Conservation (phyloP, 1,140 invertebrate genomes). For the Heliconius hermathena region DNA sequence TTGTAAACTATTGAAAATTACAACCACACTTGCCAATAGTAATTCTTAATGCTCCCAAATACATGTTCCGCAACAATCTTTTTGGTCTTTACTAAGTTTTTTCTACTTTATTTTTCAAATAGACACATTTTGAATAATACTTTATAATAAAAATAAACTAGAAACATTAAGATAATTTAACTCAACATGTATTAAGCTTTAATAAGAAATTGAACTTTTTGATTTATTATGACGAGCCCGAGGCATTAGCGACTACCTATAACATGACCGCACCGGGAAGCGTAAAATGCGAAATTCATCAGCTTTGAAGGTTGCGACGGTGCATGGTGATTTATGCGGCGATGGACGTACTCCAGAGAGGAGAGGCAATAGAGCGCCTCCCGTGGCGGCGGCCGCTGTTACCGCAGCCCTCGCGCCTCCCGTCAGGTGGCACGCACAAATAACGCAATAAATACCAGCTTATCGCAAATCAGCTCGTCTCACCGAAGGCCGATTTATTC, state of each 20-base stretch:
- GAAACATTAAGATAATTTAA: no score
- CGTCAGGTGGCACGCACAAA: constrained; percentile 75
- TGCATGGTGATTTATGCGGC: constrained; percentile 63
- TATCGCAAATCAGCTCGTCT: constrained; percentile 79
- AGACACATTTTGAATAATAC: no score
- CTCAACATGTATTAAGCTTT: background rate
- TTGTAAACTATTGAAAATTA: no score
- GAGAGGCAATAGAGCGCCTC: constrained; percentile 70
- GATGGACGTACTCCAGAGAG: constrained; percentile 59
- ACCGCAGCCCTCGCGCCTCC: constrained; percentile 44
- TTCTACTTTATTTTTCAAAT: no score
- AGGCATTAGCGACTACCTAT: constrained; percentile 31
- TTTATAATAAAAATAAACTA: no score
- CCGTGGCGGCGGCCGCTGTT: constrained; percentile 57
- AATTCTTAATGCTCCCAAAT: no score
- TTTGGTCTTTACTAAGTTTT: no score
- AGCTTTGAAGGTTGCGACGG: constrained; percentile 58
- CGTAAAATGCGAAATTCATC: constrained; percentile 59
- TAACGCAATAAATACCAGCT: constrained; percentile 78
- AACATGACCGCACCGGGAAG: constrained; percentile 43
- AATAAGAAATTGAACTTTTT: background rate
- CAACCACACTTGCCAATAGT: no score
- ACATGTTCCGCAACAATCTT: no score
- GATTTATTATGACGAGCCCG: constrained; percentile 13
- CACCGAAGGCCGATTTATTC: constrained; percentile 73